These are phyloP conservation scores for Andinoacara biseriatus DNA, from an alignment of 2,113 vertebrate genomes.

Conservation along the genomic window DNA sequence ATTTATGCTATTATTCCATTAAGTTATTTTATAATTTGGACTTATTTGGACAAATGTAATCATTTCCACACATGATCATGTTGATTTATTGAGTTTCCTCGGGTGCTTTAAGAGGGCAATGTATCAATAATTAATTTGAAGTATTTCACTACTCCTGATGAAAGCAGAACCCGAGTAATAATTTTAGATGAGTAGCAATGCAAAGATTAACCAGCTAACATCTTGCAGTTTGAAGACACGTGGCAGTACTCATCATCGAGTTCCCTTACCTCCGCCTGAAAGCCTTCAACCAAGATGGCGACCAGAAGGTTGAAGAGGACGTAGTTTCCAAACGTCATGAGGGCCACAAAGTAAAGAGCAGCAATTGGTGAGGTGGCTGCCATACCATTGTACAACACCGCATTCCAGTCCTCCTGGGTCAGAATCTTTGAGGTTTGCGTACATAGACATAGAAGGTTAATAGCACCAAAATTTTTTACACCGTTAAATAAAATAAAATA, in stretches of 20 bases:
- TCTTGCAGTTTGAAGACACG: neutral
- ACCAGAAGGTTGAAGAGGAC: slow-evolving; percentile 97
- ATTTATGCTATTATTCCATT: neutral
- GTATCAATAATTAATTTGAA: neutral
- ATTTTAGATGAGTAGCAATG: slow-evolving; percentile 10
- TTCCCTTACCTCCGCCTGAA: slow-evolving; percentile 91
- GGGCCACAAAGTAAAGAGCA: slow-evolving; percentile 95
- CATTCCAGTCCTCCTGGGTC: slow-evolving; percentile 98
- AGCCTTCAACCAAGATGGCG: slow-evolving; percentile 96
- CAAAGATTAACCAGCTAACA: neutral
- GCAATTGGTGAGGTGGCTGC: slow-evolving; percentile 94
- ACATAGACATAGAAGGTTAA: slow-evolving; percentile 13
- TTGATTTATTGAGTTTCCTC: neutral
- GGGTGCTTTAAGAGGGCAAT: neutral
- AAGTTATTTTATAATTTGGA: neutral
- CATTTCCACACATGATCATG: neutral
- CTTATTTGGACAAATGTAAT: neutral
- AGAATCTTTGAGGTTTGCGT: slow-evolving; percentile 82
- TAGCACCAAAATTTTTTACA: neutral
- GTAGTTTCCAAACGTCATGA: slow-evolving; percentile 98
- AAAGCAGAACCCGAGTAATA: neutral
- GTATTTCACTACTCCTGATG: neutral
- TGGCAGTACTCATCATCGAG: neutral
- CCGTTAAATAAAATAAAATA: no score
- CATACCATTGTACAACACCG: slow-evolving; percentile 93